Percentiles rank a stretch among this genome's conserved stretches.
These are phyloP conservation scores for Colius striatus DNA, from an alignment of 2,113 vertebrate species.

Conservation along the genomic window DNA sequence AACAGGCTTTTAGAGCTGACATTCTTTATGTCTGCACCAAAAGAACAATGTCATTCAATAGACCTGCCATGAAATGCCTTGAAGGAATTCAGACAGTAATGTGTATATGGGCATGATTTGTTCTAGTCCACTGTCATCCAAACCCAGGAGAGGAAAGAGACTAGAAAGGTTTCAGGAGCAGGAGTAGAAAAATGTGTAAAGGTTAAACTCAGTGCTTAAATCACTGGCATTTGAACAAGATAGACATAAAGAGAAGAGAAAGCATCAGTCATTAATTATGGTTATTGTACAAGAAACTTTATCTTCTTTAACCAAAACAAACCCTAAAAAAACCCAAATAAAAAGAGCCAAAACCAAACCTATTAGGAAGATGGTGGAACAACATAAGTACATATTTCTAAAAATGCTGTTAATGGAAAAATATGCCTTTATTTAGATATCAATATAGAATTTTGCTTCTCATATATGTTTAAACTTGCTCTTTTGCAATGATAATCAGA, in stretches of 20 bases:
- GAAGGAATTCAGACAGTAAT: background rate
- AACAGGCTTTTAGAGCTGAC: background rate
- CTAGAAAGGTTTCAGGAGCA: slow-evolving; percentile 35
- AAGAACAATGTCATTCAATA: background rate
- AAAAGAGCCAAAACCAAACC: background rate
- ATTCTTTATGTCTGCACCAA: background rate
- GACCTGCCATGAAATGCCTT: slow-evolving; percentile 1
- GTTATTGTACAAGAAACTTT: slow-evolving; percentile 62
- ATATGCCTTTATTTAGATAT: background rate
- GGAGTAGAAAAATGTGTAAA: slow-evolving; percentile 52
- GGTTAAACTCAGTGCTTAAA: slow-evolving; percentile 73
- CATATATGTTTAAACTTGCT: background rate
- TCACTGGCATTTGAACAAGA: slow-evolving; percentile 74
- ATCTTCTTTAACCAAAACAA: background rate
- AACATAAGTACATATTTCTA: background rate
- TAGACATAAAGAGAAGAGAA: slow-evolving; percentile 56
- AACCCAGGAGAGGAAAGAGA: slow-evolving; percentile 27
- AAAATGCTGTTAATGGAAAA: slow-evolving; percentile 19
- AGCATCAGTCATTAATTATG: slow-evolving; percentile 25
- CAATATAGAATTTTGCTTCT: background rate
- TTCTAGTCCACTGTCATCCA: background rate
- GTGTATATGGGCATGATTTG: background rate
- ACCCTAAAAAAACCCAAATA: background rate
- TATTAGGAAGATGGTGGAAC: background rate
- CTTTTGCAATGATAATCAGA: background rate